phyloP scores from a whole-genome alignment of 2,797 vertebrate genomes.

The Phoeniculus purpureus region DNA sequence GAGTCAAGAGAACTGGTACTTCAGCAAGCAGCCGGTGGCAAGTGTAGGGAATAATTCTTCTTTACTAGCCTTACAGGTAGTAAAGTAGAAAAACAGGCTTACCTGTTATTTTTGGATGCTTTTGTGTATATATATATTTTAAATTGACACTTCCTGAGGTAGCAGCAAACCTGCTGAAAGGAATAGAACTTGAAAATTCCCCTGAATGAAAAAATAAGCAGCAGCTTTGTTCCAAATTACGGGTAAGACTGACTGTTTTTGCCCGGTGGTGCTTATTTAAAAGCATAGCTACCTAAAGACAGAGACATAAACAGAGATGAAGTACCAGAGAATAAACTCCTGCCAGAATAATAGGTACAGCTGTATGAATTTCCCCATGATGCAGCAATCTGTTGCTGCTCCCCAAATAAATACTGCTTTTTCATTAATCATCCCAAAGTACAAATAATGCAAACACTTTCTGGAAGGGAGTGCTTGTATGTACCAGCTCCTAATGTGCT shows the following conservation, averaged over 20 bases:
- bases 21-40: neutral
- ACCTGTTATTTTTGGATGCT: neutral
- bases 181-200: neutral
- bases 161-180: neutral
- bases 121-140: neutral
- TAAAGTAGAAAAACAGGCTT: neutral
- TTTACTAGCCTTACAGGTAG: neutral
- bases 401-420: neutral
- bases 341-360: constrained; percentile 1
- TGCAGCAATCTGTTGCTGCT: neutral
- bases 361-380: neutral
- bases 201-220: neutral
- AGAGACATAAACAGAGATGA: constrained; percentile 19
- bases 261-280: constrained; percentile 38
- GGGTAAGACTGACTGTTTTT: neutral
- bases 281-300: neutral
- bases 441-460: constrained; percentile 39
- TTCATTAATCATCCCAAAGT: constrained; percentile 1
- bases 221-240: neutral
- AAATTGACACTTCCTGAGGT: neutral
- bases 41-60: neutral
- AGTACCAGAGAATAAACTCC: neutral
- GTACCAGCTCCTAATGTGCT: neutral
- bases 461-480: neutral
- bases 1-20: neutral